These are phyloP conservation scores for Schlechtendalia chinensis DNA, from an alignment of 1,140 invertebrate species.

Conservation along the genomic window DNA sequence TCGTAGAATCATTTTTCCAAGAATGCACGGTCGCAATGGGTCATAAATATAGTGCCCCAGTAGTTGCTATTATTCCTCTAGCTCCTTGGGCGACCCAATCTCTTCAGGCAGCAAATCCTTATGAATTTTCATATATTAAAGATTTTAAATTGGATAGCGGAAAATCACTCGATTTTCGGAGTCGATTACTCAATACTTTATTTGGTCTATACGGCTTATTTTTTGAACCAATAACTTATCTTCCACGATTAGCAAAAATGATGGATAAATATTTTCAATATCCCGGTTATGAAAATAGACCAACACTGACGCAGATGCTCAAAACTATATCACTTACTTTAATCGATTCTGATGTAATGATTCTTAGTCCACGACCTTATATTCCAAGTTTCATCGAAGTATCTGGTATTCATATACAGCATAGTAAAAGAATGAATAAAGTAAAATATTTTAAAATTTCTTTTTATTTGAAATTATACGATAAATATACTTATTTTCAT, in stretches of 20 bases:
- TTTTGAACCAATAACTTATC: conserved; percentile 7
- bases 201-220: conserved; percentile 3
- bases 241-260: background rate
- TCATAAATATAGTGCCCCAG: conserved; percentile 51
- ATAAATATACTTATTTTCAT: too few species aligned
- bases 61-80: conserved; percentile 10
- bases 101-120: conserved; percentile 29
- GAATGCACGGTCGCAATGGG: conserved; percentile 53
- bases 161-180: conserved; percentile 19
- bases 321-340: conserved; percentile 54
- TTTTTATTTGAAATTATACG: too few species aligned
- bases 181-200: conserved; percentile 20
- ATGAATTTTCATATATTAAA: conserved; percentile 46
- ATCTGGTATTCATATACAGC: conserved; percentile 61
- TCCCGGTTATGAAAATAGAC: conserved; percentile 40
- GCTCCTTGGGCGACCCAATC: background rate
- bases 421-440: conserved; percentile 52
- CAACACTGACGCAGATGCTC: conserved; percentile 55
- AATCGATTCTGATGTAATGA: conserved; percentile 53
- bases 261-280: conserved; percentile 42
- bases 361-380: conserved; percentile 56
- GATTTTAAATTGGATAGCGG: conserved; percentile 34
- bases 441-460: background rate
- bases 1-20: conserved; percentile 51
- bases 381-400: conserved; percentile 62